Base-by-base conservation (phyloP, 2,888 invertebrate species). In the Thymelicus sylvestris region DNA sequence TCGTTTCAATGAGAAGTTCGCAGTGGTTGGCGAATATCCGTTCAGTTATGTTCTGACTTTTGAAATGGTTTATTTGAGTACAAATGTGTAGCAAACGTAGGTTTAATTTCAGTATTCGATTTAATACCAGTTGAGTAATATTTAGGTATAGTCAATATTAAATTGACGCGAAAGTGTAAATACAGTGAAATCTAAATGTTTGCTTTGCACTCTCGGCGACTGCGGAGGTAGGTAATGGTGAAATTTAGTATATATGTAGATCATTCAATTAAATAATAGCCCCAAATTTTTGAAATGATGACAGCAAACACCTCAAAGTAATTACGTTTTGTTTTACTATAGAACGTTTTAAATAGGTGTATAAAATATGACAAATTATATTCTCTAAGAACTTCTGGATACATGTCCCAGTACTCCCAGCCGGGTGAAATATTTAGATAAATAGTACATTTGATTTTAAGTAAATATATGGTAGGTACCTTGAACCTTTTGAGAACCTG, bases 181-280 rank as follows among this genome's bases (percentile, higher is more conserved):
- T 38, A 57, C 86, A 87, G 79, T 81, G 77, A 79, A 80, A 83
- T 83, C 80, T 85, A 86, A 87, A 93, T 93, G 93, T 92, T 92
- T 87, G 82, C 87, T 83, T 84, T 88, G 80, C 87, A 86, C 81
- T 89, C 91, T 71, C 83, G 83, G 73, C 82, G 88, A 78, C 84
- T 92, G 82, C 90, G 92, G 83, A 89, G 92, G 93, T 92, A 86
- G 44, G 65, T 39, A 19, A 47, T 19, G 24, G 19, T 44, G 44
- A 47, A 19, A 15, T 31, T 12, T 62, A 6, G 31, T 19, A 47
- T 13, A 19, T 48, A 47, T 13, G 12, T 48, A 31, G 44, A 59
- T 39, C 39, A 59, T 59, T 59, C 48, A 47, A 31, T 31, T 31
- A 31, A 3, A 31, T 2, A 31, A 31, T 31, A 3, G 31, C 5